Percentiles rank a stretch among this genome's conserved stretches.
phyloP scores from a whole-genome alignment of 2,888 invertebrate species.

The Diachrysia chrysitis region DNA sequence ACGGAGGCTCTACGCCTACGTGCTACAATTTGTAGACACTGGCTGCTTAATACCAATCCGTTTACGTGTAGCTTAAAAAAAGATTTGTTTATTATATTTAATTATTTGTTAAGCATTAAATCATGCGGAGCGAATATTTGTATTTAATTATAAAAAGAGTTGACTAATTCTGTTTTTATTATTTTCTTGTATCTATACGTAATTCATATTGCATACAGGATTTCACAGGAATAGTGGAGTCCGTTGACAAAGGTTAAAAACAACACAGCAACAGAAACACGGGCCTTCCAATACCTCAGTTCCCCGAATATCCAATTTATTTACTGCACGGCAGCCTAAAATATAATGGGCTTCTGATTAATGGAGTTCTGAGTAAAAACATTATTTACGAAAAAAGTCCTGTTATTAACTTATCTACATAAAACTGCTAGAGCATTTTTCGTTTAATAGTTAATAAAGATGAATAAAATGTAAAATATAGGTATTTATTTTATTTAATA shows the following conservation, averaged over 20 bases:
- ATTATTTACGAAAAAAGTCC: neutral
- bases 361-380: neutral
- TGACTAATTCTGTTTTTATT: too few relatives aligned
- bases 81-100: too few relatives aligned
- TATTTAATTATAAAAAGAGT: too few relatives aligned
- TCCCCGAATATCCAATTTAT: conserved; percentile 26
- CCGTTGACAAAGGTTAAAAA: conserved; percentile 19
- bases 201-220: neutral
- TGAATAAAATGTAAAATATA: neutral
- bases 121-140: too few relatives aligned
- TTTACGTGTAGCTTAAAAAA: too few relatives aligned
- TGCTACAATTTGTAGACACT: conserved; percentile 39
- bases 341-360: conserved; percentile 3
- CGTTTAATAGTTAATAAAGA: neutral
- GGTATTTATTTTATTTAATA: too few relatives aligned
- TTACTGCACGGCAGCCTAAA: neutral
- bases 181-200: too few relatives aligned
- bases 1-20: conserved; percentile 50
- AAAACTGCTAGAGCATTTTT: neutral
- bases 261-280: neutral
- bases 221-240: conserved; percentile 8
- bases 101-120: too few relatives aligned
- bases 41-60: neutral
- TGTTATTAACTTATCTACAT: neutral
- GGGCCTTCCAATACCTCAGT: conserved; percentile 9